phyloP scores from a whole-genome alignment of 1,140 invertebrate genomes.

The Rhopalosiphum padi region DNA sequence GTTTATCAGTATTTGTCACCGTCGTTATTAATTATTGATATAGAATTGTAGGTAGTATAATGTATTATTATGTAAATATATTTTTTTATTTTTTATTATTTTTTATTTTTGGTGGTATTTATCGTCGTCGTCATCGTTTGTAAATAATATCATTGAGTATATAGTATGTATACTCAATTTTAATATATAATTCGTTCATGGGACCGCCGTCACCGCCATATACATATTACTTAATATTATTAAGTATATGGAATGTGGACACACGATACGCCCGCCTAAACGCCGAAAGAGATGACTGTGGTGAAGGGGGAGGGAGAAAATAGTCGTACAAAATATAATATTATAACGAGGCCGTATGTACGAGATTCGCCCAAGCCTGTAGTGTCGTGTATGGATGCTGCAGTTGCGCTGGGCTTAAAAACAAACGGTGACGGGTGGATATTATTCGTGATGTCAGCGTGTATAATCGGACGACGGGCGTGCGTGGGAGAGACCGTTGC shows the following conservation, averaged over 20 bases:
- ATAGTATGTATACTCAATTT: not conserved
- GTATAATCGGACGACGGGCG: not conserved
- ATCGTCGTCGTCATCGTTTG: not conserved
- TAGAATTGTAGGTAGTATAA: not conserved
- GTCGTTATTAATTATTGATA: not conserved
- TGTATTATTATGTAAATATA: not conserved
- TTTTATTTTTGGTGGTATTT: not conserved
- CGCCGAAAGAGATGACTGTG: not conserved
- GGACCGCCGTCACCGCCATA: not conserved
- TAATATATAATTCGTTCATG: not conserved
- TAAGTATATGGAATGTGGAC: slow-evolving; percentile 40
- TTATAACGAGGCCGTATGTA: not conserved
- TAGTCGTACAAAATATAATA: not conserved
- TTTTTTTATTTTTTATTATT: too few relatives aligned
- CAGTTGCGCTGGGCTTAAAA: not conserved
- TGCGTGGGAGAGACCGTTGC: slow-evolving; percentile 46
- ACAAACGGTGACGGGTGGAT: slow-evolving; percentile 4
- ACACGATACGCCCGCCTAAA: slow-evolving; percentile 39
- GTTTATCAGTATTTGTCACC: not conserved
- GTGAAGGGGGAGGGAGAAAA: not conserved
- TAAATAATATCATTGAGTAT: not conserved
- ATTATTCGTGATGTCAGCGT: slow-evolving; percentile 6
- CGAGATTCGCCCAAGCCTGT: slow-evolving; percentile 30
- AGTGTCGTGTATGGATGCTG: not conserved
- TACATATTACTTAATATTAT: slow-evolving; percentile 13